These are phyloP conservation scores for Chionodraco myersi DNA, from an alignment of 2,113 vertebrate species.

Conservation along the genomic window DNA sequence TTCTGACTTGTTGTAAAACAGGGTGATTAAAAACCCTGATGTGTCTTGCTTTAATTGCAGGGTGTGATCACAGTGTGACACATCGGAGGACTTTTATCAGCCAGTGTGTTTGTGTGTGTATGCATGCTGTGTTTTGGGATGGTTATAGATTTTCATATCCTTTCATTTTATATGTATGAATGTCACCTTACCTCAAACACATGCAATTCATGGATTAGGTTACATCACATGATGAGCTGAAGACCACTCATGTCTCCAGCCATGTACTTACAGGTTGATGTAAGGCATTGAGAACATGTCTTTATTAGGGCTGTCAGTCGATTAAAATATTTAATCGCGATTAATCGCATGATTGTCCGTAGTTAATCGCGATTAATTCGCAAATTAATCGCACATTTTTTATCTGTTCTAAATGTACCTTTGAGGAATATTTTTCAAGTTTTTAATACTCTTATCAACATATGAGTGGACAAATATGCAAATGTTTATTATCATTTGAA, in stretches of 20 bases:
- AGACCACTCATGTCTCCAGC: neutral
- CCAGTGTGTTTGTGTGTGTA: slow-evolving; percentile 5
- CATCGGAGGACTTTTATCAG: slow-evolving; percentile 41
- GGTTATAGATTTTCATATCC: neutral
- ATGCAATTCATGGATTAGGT: neutral
- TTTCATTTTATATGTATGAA: neutral
- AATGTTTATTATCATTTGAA: no score
- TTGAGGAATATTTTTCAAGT: no score
- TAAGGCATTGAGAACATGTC: neutral
- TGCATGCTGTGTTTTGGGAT: neutral
- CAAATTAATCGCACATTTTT: no score
- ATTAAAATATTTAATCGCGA: no score
- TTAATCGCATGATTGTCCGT: no score
- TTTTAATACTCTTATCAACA: no score
- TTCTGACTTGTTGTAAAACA: slow-evolving; percentile 65
- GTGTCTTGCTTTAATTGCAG: slow-evolving; percentile 58
- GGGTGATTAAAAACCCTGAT: slow-evolving; percentile 61
- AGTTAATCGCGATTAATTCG: no score
- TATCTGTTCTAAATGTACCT: no score
- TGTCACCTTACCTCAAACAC: neutral
- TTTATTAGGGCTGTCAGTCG: no score
- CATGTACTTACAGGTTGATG: neutral
- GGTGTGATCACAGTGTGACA: slow-evolving; percentile 51
- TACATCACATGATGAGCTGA: neutral
- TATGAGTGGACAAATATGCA: no score